phyloP scores from a whole-genome alignment of 1,140 invertebrate genomes.

The Eupeodes corollae region DNA sequence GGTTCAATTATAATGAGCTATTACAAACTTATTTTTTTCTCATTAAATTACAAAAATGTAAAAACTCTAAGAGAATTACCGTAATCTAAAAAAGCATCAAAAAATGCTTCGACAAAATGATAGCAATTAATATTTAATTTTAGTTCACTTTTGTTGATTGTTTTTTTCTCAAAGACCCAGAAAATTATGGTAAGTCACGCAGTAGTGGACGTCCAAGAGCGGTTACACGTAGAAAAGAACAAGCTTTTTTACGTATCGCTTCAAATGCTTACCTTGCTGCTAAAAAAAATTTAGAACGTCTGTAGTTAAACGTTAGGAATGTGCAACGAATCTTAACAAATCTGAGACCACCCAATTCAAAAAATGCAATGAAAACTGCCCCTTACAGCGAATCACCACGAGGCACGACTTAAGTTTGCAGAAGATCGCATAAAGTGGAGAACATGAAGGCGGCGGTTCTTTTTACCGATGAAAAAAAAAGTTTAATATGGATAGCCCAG shows the following conservation, averaged over 20 bases:
- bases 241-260: neutral
- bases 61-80: too few relatives aligned
- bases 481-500: too few relatives aligned
- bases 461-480: neutral
- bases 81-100: too few relatives aligned
- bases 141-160: too few relatives aligned
- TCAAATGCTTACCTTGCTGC: neutral
- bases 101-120: too few relatives aligned
- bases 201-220: slow-evolving; percentile 1
- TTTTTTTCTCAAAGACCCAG: neutral
- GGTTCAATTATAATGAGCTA: too few relatives aligned
- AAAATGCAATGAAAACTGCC: neutral
- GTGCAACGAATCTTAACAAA: neutral
- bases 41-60: too few relatives aligned
- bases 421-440: neutral
- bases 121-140: too few relatives aligned
- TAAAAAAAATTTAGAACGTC: neutral
- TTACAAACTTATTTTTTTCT: too few relatives aligned
- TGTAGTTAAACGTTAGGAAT: neutral
- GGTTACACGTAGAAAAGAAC: neutral
- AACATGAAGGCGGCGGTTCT: neutral
- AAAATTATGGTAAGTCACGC: slow-evolving; percentile 2
- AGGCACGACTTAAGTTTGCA: slow-evolving; percentile 1
- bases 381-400: neutral
- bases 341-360: neutral